Base-by-base conservation (phyloP, 2,113 vertebrate genomes). In the Xiphias gladius region DNA sequence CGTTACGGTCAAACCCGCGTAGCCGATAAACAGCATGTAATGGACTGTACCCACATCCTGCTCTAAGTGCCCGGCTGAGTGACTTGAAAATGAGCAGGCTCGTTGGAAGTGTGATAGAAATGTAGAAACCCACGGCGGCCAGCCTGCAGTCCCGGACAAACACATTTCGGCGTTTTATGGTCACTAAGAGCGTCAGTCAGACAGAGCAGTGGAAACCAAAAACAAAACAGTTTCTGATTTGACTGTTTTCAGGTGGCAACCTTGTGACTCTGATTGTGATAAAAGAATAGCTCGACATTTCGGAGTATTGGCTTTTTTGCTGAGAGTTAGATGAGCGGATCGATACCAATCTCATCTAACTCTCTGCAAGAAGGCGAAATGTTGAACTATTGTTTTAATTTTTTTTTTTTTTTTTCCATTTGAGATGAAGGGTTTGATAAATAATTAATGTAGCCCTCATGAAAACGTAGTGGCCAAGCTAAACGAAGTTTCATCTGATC, bases 31-130 rank as follows among this genome's bases (percentile, higher is more conserved):
- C 20, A 55, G 22, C n/a, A 17, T 5, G 0, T 63, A 64, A 71
- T 71, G 65, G 76, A 57, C 22, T 28, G 50, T 3, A 24, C 35
- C 57, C 77, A 62, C 83, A 66, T 85, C 77, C 66, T 68, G 63
- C 55, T 68, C 43, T 73, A 1, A 75, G 41, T 41, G n/a, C 71
- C 6, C 9, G 52, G 1, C 16, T 62, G 10, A 41, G 2, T n/a
- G n/a, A n/a, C n/a, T n/a, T 7, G 16, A 24, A 16, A n/a, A 26
- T 55, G 20, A 46, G 4, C 3, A 13, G 6, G 55, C 39, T 28
- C n/a, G 37, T 24, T 24, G 58, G 54, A 22, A 54, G 24, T 35
- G 19, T 48, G 43, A 48, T 17, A 50, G 17, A 52, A 52, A 52
- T 22, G 46, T 46, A 22, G 8, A 12, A 71, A 71, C 57, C 32